Evolutionary conservation across 2,113 vertebrate genomes (phyloP).

Genomic region (Burhinus bistriatus): DNA sequence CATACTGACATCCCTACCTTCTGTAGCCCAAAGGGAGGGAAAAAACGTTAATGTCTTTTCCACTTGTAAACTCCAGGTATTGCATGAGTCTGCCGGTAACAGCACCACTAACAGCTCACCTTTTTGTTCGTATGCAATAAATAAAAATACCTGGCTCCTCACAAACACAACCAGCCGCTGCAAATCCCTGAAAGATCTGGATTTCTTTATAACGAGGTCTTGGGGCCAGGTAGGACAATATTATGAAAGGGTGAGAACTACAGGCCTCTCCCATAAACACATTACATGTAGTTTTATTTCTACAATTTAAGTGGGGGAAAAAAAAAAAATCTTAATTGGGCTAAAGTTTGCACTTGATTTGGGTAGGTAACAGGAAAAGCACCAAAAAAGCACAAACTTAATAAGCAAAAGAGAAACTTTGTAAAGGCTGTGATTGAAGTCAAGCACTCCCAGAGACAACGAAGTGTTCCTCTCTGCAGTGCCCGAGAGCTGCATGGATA

Average conservation of each 20-base stretch:
- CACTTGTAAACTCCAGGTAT: background rate
- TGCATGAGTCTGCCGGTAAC: background rate
- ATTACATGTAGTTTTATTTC: too few relatives aligned
- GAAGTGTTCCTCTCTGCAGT: rapidly evolving
- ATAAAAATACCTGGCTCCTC: background rate
- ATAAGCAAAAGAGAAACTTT: background rate
- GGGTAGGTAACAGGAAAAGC: background rate
- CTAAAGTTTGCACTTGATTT: background rate
- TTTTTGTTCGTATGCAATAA: rapidly evolving
- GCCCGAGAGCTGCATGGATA: background rate
- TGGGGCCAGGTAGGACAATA: background rate
- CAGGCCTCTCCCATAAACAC: background rate
- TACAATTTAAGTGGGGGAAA: rapidly evolving
- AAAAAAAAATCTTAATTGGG: background rate
- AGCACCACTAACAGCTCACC: background rate
- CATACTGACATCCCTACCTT: background rate
- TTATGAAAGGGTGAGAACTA: background rate
- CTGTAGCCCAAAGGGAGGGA: background rate
- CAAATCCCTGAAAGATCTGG: background rate
- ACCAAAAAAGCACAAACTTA: background rate
- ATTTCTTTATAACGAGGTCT: rapidly evolving
- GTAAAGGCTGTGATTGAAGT: background rate
- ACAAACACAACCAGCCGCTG: background rate
- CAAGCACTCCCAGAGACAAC: background rate
- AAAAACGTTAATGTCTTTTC: background rate